Conservation (phyloP, 2,888 invertebrate genomes). For the Oscheius sp. region DNA sequence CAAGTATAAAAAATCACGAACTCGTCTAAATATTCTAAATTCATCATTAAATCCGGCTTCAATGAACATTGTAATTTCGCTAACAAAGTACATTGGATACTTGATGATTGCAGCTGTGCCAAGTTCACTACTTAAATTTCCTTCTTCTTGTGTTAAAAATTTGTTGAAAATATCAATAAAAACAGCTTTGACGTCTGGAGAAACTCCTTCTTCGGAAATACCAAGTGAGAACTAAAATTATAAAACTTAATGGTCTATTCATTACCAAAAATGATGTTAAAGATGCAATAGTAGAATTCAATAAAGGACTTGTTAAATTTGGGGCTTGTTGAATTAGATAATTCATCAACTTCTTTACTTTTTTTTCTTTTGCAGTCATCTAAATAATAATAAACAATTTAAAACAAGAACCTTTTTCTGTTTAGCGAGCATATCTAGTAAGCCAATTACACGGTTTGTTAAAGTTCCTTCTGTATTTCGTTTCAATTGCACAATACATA, state of each 20-base stretch:
- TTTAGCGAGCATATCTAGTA: slow-evolving; percentile 35
- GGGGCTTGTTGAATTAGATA: slow-evolving; percentile 10
- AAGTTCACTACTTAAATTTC: slow-evolving; percentile 14
- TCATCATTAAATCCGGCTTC: slow-evolving; percentile 50
- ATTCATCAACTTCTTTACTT: neutral
- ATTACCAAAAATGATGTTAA: slow-evolving; percentile 27
- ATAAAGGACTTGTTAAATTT: slow-evolving; percentile 16
- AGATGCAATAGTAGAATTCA: slow-evolving; percentile 10
- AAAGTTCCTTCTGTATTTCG: slow-evolving; percentile 31
- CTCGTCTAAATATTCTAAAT: slow-evolving; percentile 51
- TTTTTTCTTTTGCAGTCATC: slow-evolving; percentile 13
- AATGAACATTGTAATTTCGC: slow-evolving; percentile 38
- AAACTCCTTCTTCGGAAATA: neutral
- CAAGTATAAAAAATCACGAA: slow-evolving; percentile 5
- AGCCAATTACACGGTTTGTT: slow-evolving; percentile 32
- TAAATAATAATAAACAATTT: neutral
- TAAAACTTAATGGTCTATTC: neutral
- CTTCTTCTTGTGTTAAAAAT: slow-evolving; percentile 32
- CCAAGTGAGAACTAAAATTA: slow-evolving; percentile 27
- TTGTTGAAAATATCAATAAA: slow-evolving; percentile 29
- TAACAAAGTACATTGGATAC: slow-evolving; percentile 38
- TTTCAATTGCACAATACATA: slow-evolving; percentile 43
- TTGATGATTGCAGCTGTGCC: slow-evolving; percentile 31
- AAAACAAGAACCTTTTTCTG: slow-evolving; percentile 33
- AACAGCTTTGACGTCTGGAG: slow-evolving; percentile 12